Conservation (phyloP, 2,888 invertebrate species). For the Andrena chrysosceles region DNA sequence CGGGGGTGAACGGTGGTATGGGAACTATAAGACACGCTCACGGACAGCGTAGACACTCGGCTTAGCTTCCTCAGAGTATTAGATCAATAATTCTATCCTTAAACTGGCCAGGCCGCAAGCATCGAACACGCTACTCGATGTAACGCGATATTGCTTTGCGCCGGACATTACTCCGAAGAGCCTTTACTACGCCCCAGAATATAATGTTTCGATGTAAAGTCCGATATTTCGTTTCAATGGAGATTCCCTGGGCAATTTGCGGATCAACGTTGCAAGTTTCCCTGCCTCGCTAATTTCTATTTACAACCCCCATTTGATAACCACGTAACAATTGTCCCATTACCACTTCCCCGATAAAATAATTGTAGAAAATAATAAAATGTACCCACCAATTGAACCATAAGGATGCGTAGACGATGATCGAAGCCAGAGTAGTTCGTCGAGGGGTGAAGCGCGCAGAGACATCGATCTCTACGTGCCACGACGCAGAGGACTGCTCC, state of each 20-base stretch:
- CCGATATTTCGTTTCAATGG: constrained; percentile 43
- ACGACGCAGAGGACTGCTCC: neutral
- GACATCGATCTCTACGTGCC: neutral
- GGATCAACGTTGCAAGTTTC: neutral
- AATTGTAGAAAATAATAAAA: neutral
- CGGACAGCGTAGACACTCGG: constrained; percentile 79
- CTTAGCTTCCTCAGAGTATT: constrained; percentile 83
- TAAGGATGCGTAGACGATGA: neutral
- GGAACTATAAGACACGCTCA: constrained; percentile 83
- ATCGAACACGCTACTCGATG: constrained; percentile 69
- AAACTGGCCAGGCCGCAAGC: constrained; percentile 65
- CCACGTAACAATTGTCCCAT: neutral
- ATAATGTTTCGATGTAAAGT: constrained; percentile 56
- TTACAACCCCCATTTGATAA: neutral
- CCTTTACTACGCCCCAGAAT: constrained; percentile 40
- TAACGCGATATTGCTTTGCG: constrained; percentile 78
- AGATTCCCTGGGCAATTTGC: constrained; percentile 21
- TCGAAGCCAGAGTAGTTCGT: neutral
- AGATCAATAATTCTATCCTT: constrained; percentile 84
- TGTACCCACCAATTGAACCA: constrained; percentile 36
- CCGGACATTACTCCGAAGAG: constrained; percentile 71
- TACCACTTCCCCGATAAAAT: neutral
- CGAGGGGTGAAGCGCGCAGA: neutral
- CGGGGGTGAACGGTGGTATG: constrained; percentile 70
- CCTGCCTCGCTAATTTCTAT: neutral